A percentile compares a stretch with the other conserved stretches of the same genome.
phyloP scores from a whole-genome alignment of 1,140 invertebrate genomes.

The Caenorhabditis briggsae region DNA sequence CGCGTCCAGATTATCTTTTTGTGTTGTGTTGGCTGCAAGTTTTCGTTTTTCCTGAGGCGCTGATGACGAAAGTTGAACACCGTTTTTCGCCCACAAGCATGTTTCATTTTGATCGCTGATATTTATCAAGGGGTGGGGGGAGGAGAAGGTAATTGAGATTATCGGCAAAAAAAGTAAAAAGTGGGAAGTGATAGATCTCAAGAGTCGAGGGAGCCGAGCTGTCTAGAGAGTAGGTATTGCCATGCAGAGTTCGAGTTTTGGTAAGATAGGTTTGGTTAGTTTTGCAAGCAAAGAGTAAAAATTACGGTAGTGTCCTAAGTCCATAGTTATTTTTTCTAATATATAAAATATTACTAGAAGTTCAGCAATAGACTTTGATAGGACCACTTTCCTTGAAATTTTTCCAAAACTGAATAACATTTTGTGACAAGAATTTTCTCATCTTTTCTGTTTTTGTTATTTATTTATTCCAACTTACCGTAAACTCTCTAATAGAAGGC shows the following conservation, averaged over 20 bases:
- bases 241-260: not conserved
- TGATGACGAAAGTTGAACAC: conserved; percentile 16
- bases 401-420: too few relatives aligned
- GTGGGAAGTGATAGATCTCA: conserved; percentile 28
- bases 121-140: conserved; percentile 1
- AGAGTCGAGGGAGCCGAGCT: not conserved
- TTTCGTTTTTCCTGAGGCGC: conserved; percentile 9
- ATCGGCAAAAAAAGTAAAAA: conserved; percentile 12
- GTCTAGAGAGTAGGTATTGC: not conserved
- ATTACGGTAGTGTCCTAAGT: too few relatives aligned
- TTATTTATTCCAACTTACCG: too few relatives aligned
- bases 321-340: too few relatives aligned
- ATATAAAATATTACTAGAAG: too few relatives aligned
- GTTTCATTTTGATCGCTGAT: conserved; percentile 44
- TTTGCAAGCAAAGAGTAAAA: too few relatives aligned
- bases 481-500: too few relatives aligned
- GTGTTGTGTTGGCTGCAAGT: conserved; percentile 16
- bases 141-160: conserved; percentile 17
- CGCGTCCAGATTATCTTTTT: conserved; percentile 51
- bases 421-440: too few relatives aligned
- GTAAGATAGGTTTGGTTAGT: too few relatives aligned
- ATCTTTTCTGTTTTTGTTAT: too few relatives aligned
- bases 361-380: too few relatives aligned
- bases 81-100: not conserved
- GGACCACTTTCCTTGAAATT: too few relatives aligned